Evolutionary conservation across 2,888 invertebrate species (phyloP).

Genomic region (Microctonus hyperodae): DNA sequence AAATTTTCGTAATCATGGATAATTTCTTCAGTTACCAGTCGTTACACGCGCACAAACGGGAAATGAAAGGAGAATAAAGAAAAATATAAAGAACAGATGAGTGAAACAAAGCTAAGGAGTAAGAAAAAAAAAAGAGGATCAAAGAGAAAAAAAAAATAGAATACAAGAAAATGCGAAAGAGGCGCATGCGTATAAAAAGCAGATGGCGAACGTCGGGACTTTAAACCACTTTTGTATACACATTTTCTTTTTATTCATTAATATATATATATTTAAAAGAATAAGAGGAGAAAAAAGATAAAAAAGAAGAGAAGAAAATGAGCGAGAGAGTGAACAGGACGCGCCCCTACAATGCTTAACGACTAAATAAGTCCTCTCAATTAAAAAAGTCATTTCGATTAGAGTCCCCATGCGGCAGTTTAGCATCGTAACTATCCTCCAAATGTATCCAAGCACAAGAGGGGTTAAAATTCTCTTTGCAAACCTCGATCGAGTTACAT

Average conservation of each 20-base stretch:
- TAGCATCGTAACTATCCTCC: conserved; percentile 49
- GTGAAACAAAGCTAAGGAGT: background rate
- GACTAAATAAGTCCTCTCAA: conserved; percentile 60
- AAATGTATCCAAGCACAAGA: conserved; percentile 29
- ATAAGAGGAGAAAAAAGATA: background rate
- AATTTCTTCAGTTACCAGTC: conserved; percentile 30
- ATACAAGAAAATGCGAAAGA: background rate
- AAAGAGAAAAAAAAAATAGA: background rate
- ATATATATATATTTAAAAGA: background rate
- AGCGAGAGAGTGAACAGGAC: conserved; percentile 15
- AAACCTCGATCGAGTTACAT: conserved; percentile 37
- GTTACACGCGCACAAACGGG: conserved; percentile 27
- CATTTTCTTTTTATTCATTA: conserved; percentile 19
- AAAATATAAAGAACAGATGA: background rate
- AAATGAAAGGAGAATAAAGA: background rate
- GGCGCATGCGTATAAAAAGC: conserved; percentile 37
- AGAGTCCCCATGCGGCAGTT: conserved; percentile 56
- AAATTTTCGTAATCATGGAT: conserved; percentile 39
- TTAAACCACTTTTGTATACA: conserved; percentile 12
- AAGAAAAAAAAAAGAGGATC: background rate
- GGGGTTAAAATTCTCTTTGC: conserved; percentile 34
- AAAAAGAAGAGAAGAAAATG: conserved; percentile 2
- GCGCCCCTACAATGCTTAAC: conserved; percentile 47
- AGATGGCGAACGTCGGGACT: conserved; percentile 40
- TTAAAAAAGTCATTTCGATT: conserved; percentile 63